Percentiles rank a stretch among this genome's conserved stretches.
Evolutionary conservation across 1,140 invertebrate species (phyloP).

Genomic region (Metaphire vulgaris): DNA sequence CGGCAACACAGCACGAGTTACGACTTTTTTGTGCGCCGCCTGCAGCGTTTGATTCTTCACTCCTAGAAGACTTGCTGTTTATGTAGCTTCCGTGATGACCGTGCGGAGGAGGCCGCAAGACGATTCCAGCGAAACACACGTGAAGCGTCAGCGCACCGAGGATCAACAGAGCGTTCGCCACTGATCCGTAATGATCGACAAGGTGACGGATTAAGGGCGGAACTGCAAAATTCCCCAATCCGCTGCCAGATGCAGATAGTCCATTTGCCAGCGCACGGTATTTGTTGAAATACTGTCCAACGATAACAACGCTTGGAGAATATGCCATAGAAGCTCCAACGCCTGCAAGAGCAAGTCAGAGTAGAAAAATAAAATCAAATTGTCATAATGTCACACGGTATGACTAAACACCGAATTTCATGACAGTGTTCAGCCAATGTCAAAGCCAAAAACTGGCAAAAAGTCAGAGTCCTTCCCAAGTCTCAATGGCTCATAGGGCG

Average conservation of each 20-base stretch:
- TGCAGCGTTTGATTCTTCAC: background rate
- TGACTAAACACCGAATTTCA: too few relatives aligned
- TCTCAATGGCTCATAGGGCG: too few relatives aligned
- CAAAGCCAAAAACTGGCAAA: too few relatives aligned
- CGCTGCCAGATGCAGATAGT: constrained; percentile 81
- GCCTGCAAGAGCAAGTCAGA: too few relatives aligned
- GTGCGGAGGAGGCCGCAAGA: background rate
- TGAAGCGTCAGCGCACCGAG: background rate
- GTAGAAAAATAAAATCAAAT: too few relatives aligned
- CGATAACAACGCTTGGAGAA: constrained; percentile 83
- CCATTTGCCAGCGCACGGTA: constrained; percentile 77
- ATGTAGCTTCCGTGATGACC: background rate
- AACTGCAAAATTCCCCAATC: constrained; percentile 73
- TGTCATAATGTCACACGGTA: too few relatives aligned
- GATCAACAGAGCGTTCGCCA: background rate
- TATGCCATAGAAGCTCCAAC: constrained; percentile 84
- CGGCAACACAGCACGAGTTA: background rate
- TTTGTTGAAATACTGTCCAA: constrained; percentile 84
- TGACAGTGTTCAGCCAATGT: too few relatives aligned
- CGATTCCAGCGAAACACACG: background rate
- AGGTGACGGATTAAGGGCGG: constrained; percentile 59
- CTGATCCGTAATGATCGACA: constrained; percentile 22
- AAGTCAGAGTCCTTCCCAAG: too few relatives aligned
- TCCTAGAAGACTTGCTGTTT: background rate
- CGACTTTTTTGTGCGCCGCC: too few relatives aligned